A percentile compares a stretch with the other conserved stretches of the same genome.
Evolutionary conservation across 2,113 vertebrate genomes (phyloP).

Genomic region (Mustelus asterias): DNA sequence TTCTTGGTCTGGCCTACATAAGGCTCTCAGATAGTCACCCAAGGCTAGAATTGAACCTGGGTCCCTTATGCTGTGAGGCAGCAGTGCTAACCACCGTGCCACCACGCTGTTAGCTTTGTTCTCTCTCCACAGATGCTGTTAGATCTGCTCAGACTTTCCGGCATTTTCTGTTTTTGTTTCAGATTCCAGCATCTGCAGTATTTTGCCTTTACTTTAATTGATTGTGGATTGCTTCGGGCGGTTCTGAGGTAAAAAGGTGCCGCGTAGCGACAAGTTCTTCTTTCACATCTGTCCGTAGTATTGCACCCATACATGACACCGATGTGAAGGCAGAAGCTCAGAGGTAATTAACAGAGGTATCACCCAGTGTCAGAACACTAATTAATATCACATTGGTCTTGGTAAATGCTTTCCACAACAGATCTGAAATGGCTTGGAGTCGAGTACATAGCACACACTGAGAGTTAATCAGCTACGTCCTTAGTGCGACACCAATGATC

Average conservation of each 20-base stretch:
- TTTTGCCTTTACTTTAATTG: background rate
- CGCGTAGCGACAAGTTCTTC: background rate
- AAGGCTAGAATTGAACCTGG: background rate
- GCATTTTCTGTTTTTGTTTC: too few species aligned
- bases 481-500: background rate
- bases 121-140: too few species aligned
- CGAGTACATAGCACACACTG: background rate
- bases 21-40: too few species aligned
- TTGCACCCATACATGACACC: background rate
- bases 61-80: too few species aligned
- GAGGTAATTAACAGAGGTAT: background rate
- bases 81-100: too few species aligned
- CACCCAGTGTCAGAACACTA: background rate
- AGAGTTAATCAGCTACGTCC: background rate
- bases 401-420: background rate
- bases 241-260: background rate
- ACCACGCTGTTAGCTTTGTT: too few species aligned
- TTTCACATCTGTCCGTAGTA: background rate
- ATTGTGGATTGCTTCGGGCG: background rate
- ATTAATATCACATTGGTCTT: conserved; percentile 1
- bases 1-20: background rate
- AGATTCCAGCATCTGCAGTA: too few species aligned
- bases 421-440: conserved; percentile 3
- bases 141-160: too few species aligned
- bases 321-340: background rate